Evolutionary conservation across 2,888 invertebrate genomes (phyloP), one percentile per base, ranked within the genome.

Genomic region (Tillus elongatus): DNA sequence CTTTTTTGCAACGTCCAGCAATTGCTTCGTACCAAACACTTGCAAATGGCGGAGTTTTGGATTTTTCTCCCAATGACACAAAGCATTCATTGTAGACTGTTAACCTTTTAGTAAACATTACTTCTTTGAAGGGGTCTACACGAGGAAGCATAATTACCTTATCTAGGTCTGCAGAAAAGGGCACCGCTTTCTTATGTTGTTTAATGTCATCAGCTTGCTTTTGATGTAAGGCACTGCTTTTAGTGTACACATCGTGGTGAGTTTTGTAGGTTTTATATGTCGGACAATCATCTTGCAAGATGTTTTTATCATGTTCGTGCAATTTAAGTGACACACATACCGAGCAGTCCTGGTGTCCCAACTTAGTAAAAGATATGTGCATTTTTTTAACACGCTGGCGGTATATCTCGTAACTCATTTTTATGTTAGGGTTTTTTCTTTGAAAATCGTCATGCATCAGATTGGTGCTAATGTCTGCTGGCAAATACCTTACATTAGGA

Each of bases 21-120:
- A 52, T 50, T 9, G 46, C 53, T 45, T 58, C 56, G 38, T 58
- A 51, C 56, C 52, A 53, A 4, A 51, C 30, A 14, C 35, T 35
- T 6, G 47, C 50, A 26, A 42, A 11, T n/a, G 3, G 48, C 45
- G 26, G 38, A 40, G n/a, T n/a, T n/a, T n/a, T n/a, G n/a, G n/a
- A n/a, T n/a, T n/a, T 2, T n/a, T 27, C 40, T 42, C 49, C 48
- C 8, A 49, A 13, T 9, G 45, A 47, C n/a, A 51, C 50, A 36
- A 51, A 50, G 13, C 41, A 48, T 42, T 48, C 41, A 32, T 51
- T 49, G 29, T 36, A 51, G 3, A 39, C 45, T 24, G 46, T 42
- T 9, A 49, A 31, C 16, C 47, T 27, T 36, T 34, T 41, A n/a
- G 26, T 36, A 37, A 52, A 52, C 9, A 50, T 35, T 9, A 43